Evolutionary conservation across 2,888 invertebrate species (phyloP), one percentile per base, ranked within the genome.

Genomic region (Galeopsomyia nigrocyanea): DNA sequence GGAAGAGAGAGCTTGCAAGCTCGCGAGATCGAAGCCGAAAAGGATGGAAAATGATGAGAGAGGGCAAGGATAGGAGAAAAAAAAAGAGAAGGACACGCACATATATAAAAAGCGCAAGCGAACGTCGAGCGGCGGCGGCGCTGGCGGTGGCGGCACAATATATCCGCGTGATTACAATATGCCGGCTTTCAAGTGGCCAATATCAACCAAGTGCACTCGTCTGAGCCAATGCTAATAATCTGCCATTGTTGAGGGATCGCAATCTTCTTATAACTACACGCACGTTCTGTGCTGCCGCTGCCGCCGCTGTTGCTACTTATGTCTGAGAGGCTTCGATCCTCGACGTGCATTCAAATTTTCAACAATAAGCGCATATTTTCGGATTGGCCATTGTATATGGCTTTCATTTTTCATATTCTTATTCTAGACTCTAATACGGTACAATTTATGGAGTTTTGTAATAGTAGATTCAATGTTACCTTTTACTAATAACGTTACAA

Each of bases 111-210:
- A 39, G 39, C 39, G 5, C 39, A 39, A 39, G 39, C 39, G 39
- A 10, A 10, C 39, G 13, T 39, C 39, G 39, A 26, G 10, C 65
- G 73, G 55, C 77, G 72, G 78, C 76, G n/a, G n/a, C 55, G 5
- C 9, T 47, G 22, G 72, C 68, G 55, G 71, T 64, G 73, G 55
- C 77, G 72, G 78, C 76, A 83, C 82, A 82, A 83, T 84, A 81
- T 83, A 81, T 81, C 79, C 80, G 79, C 79, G 82, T 81, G 84
- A 84, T 84, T 83, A 82, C 81, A 82, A 82, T 81, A 83, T 82
- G 82, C 82, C 81, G 68, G 66, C 77, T 76, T 78, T 80, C 76
- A 79, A 82, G 81, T 81, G 80, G 78, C 80, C 83, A 82, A 83
- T 83, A 83, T 80, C 81, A 79, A 80, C 77, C 79, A 63, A 75